Percentiles rank a stretch among this genome's conserved stretches.
These are phyloP conservation scores for Leptopterna dolabrata DNA, from an alignment of 2,888 invertebrate genomes.

Conservation along the genomic window DNA sequence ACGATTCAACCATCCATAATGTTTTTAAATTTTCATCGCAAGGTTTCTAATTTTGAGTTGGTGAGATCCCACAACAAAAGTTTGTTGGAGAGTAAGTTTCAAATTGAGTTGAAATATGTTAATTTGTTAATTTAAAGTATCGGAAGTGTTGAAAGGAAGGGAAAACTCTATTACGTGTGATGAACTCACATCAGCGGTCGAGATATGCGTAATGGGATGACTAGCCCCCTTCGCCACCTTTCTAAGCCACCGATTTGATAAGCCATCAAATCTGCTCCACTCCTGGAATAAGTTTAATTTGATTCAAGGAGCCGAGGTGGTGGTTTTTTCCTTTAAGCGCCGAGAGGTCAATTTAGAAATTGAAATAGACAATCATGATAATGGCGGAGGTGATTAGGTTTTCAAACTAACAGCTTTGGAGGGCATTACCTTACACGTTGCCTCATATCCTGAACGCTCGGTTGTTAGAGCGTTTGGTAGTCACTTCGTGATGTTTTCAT, in stretches of 20 bases:
- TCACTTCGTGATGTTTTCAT: background rate
- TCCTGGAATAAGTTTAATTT: conserved; percentile 48
- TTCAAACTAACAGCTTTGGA: conserved; percentile 4
- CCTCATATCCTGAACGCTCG: background rate
- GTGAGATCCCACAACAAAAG: background rate
- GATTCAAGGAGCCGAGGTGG: background rate
- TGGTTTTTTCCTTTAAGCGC: background rate
- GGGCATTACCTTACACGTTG: background rate
- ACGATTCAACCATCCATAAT: no score
- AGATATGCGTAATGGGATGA: conserved; percentile 36
- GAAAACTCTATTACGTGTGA: conserved; percentile 43
- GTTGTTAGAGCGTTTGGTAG: background rate
- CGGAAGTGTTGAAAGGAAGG: conserved; percentile 39
- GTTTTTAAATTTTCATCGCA: background rate
- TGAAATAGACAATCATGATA: conserved; percentile 53
- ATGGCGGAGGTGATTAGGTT: conserved; percentile 34
- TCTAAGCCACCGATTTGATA: conserved; percentile 48
- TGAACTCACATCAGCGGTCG: conserved; percentile 38
- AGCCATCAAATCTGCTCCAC: conserved; percentile 50
- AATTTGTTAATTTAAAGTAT: conserved; percentile 47
- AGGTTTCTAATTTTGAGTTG: background rate
- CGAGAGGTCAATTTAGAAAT: conserved; percentile 51
- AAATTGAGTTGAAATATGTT: conserved; percentile 46
- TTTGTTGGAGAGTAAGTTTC: background rate
- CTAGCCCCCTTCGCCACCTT: conserved; percentile 29